A percentile compares a stretch with the other conserved stretches of the same genome.
These are phyloP conservation scores for Lissocephala sabroskyi DNA, from an alignment of 2,888 invertebrate species.

Conservation along the genomic window DNA sequence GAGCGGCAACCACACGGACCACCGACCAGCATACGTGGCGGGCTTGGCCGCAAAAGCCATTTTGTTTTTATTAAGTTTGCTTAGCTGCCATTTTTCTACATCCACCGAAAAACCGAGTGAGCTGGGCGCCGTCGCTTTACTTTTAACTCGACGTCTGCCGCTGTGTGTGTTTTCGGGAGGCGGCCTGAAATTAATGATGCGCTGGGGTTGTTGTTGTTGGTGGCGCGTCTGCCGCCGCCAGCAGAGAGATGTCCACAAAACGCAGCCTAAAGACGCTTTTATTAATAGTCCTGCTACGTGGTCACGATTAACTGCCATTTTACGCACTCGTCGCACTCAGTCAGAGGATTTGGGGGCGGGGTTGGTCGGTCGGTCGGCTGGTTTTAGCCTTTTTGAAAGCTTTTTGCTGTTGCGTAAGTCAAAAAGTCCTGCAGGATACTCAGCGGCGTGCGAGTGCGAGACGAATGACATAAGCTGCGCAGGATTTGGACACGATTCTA, in stretches of 20 bases:
- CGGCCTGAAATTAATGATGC: conserved; percentile 60
- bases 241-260: conserved; percentile 55
- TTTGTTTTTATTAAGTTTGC: conserved; percentile 66
- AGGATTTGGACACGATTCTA: conserved; percentile 62
- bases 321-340: conserved; percentile 52
- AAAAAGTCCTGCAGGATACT: conserved; percentile 37
- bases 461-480: conserved; percentile 34
- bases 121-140: background rate
- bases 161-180: conserved; percentile 6
- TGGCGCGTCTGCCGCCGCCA: conserved; percentile 6
- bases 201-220: conserved; percentile 35
- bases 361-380: conserved; percentile 5
- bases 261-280: conserved; percentile 58
- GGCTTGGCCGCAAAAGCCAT: conserved; percentile 53
- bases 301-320: conserved; percentile 62
- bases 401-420: conserved; percentile 63
- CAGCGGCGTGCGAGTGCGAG: conserved; percentile 12
- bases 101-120: conserved; percentile 18
- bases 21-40: background rate
- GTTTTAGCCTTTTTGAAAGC: conserved; percentile 54
- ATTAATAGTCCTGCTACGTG: conserved; percentile 62
- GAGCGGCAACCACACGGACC: background rate
- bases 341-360: background rate
- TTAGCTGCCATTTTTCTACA: conserved; percentile 47
- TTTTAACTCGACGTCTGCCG: background rate